Evolutionary conservation across 2,113 vertebrate species (phyloP), one percentile per base, ranked within the genome.

Genomic region (Myrmophylax atrothorax): DNA sequence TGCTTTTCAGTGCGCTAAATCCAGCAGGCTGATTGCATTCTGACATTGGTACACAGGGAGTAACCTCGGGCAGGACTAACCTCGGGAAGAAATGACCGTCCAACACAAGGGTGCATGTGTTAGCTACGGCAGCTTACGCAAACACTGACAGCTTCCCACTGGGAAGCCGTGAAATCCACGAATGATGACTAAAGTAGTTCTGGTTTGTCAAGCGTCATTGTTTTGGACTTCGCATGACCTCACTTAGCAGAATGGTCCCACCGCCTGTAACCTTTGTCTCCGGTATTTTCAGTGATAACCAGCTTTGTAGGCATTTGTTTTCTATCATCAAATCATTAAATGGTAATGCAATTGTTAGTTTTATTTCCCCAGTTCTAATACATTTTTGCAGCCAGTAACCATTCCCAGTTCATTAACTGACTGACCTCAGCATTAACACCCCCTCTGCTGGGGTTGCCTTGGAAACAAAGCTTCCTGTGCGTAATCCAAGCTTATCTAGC

Each of bases 391-490:
- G 97, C 96, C 97, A 93, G 96, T 97, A 91, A 96, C 97, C 96
- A 97, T 98, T 98, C 98, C 96, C 97, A 98, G 97, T 98, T 98
- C 98, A 98, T 98, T 98, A 98, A 98, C 96, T 85, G 92, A 94
- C 97, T 96, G 98, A 97, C 98, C 97, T 97, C 94, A 56, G 97
- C 92, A 96, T 98, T 98, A 98, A 95, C 96, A 96, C 91, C 95
- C 96, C 93, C 96, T 97, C 96, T 74, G 81, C 80, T 74, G 35
- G 79, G 90, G 98, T 98, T 98, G 98, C 98, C 98, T 96, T 98
- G 98, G 98, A 98, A 97, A 98, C 98, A 98, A 98, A 98, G 98
- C 98, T 98, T 98, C 98, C 98, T 98, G 98, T 98, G 97, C 97
- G 95, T 98, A 98, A 98, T 98, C 98, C 98, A 98, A 98, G 98